phyloP scores from a whole-genome alignment of 1,140 invertebrate species.

The Magallana gigas region DNA sequence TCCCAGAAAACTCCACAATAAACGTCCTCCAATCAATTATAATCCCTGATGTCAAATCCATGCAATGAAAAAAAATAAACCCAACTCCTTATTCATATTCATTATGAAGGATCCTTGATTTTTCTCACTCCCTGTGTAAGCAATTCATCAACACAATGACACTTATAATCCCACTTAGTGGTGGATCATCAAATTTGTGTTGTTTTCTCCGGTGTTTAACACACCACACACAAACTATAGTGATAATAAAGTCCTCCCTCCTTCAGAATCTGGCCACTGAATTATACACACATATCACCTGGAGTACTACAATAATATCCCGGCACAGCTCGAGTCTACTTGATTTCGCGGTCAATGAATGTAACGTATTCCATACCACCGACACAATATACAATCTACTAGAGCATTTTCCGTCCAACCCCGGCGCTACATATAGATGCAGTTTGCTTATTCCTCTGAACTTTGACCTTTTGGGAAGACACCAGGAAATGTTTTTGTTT shows the following conservation, averaged over 20 bases:
- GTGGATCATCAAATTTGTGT: conserved; percentile 33
- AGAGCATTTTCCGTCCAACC: conserved; percentile 3
- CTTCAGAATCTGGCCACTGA: neutral
- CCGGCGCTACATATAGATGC: neutral
- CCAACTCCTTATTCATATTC: neutral
- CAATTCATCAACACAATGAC: neutral
- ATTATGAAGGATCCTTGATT: neutral
- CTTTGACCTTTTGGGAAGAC: conserved; percentile 27
- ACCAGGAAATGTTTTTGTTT: conserved; percentile 31
- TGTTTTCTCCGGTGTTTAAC: neutral
- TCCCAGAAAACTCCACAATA: neutral
- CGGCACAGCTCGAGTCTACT: neutral
- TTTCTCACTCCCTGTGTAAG: neutral
- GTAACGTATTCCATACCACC: conserved; percentile 19
- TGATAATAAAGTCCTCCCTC: neutral
- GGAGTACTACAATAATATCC: neutral
- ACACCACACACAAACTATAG: neutral
- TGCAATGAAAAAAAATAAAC: no score
- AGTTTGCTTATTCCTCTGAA: neutral
- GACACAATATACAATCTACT: conserved; percentile 1
- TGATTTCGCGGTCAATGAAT: conserved; percentile 24
- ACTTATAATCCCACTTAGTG: neutral
- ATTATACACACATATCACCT: conserved; percentile 19
- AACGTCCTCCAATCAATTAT: neutral
- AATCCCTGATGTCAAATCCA: neutral